Percentiles rank a stretch among this genome's conserved stretches.
Evolutionary conservation across 2,113 vertebrate genomes (phyloP).

Genomic region (Edolisoma coerulescens): DNA sequence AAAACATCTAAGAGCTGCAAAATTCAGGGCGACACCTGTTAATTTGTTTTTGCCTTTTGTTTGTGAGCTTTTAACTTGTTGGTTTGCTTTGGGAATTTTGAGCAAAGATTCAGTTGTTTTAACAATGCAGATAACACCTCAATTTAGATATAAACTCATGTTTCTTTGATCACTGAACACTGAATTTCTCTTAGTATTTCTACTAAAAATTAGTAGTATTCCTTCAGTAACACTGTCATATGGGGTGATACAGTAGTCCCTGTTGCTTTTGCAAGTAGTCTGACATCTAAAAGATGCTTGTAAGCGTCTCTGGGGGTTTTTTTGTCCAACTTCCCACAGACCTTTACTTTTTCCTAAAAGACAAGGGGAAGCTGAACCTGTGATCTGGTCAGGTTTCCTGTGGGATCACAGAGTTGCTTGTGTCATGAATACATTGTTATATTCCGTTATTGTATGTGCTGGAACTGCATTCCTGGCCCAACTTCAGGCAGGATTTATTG

Average conservation of each 20-base stretch:
- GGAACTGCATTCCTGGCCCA: neutral
- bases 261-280: neutral
- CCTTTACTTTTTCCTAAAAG: neutral
- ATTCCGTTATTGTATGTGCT: rapidly evolving
- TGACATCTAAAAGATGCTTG: neutral
- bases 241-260: neutral
- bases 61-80: neutral
- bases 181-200: neutral
- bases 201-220: neutral
- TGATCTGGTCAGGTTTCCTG: neutral
- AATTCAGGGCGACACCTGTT: too few relatives aligned
- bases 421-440: neutral
- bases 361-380: neutral
- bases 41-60: neutral
- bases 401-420: neutral
- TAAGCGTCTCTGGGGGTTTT: neutral
- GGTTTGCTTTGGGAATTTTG: neutral
- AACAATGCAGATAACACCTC: neutral
- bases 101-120: neutral
- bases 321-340: neutral
- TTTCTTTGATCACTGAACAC: neutral
- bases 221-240: neutral
- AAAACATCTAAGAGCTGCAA: too few relatives aligned
- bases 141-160: rapidly evolving
- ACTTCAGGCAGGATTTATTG: neutral